Evolutionary conservation across 2,113 vertebrate genomes (phyloP).

Genomic region (Sinocyclocheilus grahami): DNA sequence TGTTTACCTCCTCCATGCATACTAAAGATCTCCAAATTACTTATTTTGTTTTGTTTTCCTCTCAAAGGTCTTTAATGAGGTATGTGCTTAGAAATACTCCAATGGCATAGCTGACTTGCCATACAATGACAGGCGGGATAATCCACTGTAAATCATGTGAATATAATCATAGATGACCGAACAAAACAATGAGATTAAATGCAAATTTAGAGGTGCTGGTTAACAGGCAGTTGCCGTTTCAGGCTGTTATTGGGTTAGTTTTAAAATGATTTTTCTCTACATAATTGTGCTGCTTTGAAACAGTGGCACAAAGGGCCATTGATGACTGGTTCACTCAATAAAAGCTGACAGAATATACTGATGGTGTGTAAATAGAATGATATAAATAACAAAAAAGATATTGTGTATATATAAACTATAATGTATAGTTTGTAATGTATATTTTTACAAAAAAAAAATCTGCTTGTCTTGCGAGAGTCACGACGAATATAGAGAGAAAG

Average conservation of each 20-base stretch:
- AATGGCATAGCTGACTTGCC: constrained; percentile 45
- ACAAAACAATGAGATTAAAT: background rate
- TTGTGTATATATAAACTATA: background rate
- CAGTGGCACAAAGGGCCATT: background rate
- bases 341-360: background rate
- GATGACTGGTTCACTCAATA: background rate
- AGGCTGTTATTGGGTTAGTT: background rate
- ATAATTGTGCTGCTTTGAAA: background rate
- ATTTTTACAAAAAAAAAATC: no score
- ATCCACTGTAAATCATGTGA: background rate
- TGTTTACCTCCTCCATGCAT: constrained; percentile 71
- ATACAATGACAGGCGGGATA: background rate
- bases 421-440: no score
- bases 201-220: background rate
- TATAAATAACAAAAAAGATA: background rate
- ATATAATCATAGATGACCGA: background rate
- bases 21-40: constrained; percentile 73
- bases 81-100: constrained; percentile 68
- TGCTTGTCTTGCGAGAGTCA: no score
- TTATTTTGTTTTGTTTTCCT: constrained; percentile 69
- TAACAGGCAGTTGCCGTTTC: background rate
- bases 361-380: background rate
- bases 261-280: background rate
- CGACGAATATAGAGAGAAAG: no score
- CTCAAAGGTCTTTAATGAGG: constrained; percentile 74